A percentile compares a stretch with the other conserved stretches of the same genome.
Evolutionary conservation across 1,140 invertebrate species (phyloP).

Genomic region (Lasaia peninsularis): DNA sequence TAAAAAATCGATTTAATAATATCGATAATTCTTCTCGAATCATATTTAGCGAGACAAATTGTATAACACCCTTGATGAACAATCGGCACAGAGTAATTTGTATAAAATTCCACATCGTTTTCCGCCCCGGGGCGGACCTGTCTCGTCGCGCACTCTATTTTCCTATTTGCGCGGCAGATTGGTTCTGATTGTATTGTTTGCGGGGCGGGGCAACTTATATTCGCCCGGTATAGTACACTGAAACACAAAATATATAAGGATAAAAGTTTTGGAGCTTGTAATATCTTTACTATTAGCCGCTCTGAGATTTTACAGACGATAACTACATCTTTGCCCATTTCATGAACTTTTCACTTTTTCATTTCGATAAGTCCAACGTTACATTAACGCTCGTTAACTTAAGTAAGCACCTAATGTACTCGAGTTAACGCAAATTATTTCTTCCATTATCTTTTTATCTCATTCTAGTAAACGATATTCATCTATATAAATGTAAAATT

Average conservation of each 20-base stretch:
- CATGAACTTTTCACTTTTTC: no score
- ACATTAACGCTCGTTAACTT: no score
- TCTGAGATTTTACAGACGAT: no score
- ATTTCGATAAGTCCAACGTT: no score
- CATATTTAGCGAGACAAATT: background rate
- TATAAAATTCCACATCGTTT: slow-evolving; percentile 22
- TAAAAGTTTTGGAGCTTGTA: no score
- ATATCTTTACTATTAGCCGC: no score
- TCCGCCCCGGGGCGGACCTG: slow-evolving; percentile 50
- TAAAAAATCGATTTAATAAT: background rate
- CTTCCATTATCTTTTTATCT: no score
- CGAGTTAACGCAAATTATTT: no score
- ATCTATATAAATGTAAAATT: no score
- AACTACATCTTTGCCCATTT: no score
- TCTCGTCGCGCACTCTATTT: slow-evolving; percentile 67
- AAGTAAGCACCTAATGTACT: no score
- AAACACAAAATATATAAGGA: background rate
- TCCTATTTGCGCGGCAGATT: slow-evolving; percentile 75
- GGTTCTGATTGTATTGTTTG: slow-evolving; percentile 75
- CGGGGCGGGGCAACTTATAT: slow-evolving; percentile 20
- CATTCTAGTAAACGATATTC: no score
- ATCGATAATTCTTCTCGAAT: background rate
- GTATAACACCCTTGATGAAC: slow-evolving; percentile 2
- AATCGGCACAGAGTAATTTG: slow-evolving; percentile 16
- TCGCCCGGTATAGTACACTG: slow-evolving; percentile 12